Conservation (phyloP, 1,140 invertebrate species). For the Drosophila sp. region DNA sequence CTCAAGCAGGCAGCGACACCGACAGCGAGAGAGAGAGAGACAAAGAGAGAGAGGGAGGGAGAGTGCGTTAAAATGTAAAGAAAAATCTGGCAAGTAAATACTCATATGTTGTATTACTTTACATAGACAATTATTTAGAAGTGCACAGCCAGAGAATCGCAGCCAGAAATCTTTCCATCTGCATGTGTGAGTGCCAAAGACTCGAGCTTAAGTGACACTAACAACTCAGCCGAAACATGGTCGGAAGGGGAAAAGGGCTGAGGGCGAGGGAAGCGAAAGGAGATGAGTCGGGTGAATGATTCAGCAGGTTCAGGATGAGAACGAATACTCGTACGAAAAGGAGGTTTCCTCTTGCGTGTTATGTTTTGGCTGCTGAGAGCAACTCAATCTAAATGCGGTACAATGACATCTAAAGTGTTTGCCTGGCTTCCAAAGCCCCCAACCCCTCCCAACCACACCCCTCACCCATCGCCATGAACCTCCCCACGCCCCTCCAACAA, state of each 20-base stretch:
- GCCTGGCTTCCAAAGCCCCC: constrained; percentile 47
- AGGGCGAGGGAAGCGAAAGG: not conserved
- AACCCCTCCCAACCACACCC: constrained; percentile 18
- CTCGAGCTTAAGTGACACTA: constrained; percentile 80
- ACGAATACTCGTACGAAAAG: not conserved
- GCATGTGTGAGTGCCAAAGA: constrained; percentile 72
- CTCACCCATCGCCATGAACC: not conserved
- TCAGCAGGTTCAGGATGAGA: constrained; percentile 11
- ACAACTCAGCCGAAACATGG: constrained; percentile 44
- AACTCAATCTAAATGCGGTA: constrained; percentile 83
- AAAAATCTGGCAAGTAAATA: constrained; percentile 10
- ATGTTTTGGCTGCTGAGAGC: constrained; percentile 80
- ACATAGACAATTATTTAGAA: constrained; percentile 81
- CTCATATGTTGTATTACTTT: constrained; percentile 68
- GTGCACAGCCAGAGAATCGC: constrained; percentile 56
- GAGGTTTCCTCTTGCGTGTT: constrained; percentile 53
- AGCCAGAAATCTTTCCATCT: constrained; percentile 54
- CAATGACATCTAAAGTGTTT: constrained; percentile 83
- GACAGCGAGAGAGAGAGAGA: not conserved
- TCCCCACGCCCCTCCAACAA: constrained; percentile 17
- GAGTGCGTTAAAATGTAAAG: not conserved
- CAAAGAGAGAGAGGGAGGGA: not conserved
- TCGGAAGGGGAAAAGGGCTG: not conserved
- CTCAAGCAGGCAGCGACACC: constrained; percentile 1
- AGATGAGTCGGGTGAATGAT: not conserved